Conservation (phyloP, 2,113 vertebrate species). For the Motacilla tschutschensis region DNA sequence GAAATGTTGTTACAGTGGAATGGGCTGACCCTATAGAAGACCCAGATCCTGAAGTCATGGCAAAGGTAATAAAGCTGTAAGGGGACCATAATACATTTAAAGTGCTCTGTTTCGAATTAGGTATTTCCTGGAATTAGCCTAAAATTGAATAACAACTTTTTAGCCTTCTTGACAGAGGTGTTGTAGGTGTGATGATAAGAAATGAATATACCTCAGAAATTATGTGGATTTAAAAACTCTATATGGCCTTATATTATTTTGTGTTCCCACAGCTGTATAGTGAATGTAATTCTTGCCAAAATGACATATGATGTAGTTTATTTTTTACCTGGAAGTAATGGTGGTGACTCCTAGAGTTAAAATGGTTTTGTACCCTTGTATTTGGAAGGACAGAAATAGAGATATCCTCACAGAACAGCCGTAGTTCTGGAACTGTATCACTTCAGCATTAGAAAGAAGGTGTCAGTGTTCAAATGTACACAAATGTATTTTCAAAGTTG, state of each 20-base stretch:
- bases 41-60: constrained; percentile 97
- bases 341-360: neutral
- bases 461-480: neutral
- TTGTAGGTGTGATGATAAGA: neutral
- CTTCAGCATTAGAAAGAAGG: neutral
- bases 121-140: neutral
- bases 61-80: constrained; percentile 81
- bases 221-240: neutral
- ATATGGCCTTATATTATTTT: neutral
- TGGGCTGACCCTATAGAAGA: constrained; percentile 99
- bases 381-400: neutral
- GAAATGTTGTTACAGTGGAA: constrained; percentile 95
- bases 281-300: neutral
- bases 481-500: neutral
- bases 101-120: neutral
- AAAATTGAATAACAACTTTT: neutral
- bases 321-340: neutral
- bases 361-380: neutral
- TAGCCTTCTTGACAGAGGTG: neutral
- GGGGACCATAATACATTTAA: neutral
- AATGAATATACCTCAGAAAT: neutral
- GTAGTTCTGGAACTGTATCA: neutral
- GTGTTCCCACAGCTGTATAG: neutral
- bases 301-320: neutral
- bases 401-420: neutral